Base-by-base conservation (phyloP, 2,113 vertebrate genomes). In the Vireo altiloquus region DNA sequence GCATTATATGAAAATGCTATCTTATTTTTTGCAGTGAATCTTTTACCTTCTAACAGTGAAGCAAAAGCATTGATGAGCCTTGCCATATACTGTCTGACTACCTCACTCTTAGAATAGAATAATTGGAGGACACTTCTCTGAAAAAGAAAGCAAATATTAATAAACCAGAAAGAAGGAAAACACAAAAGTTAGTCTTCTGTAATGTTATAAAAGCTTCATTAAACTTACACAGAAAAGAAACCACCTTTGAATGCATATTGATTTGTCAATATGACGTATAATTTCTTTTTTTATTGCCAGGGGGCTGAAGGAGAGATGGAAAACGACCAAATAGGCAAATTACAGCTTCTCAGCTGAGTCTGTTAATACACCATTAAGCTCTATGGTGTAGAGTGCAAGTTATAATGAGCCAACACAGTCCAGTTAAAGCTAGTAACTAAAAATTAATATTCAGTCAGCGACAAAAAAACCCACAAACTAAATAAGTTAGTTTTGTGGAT, bases 41-140 rank as follows among this genome's bases (percentile, higher is more conserved):
- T 31, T 96, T 98, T 97, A 99, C 99, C 99, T 95, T 98, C 98
- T 23, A 98, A 97, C 57, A 99, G 97, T 13, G 99, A 99, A 23
- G 99, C 98, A 47, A 99, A 98, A 7, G 99, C 98, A 70, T 99
- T 99, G 97, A 99, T 95, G 44, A 99, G 98, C 54, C 99, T 98
- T 85, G 99, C 99, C 90, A 94, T 98, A 94, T 99, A 99, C 72
- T 99, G 99, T 44, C 98, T 98, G 87, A 99, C 98, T 30, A 98
- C 96, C 69, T 99, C 98, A 17, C 98, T 99, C 97, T 97, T 98
- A 3, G 98, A 99, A 56, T 97, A 98, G 49, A 99, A 92, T 86
- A 99, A 97, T 52, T 98, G 97, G 44, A 99, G 97, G 80, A 99
- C 96, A 0, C 79, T 98, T 96, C 97, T 98, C 99, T 99, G 96